Evolutionary conservation across 2,797 vertebrate species (phyloP).

Genomic region (Pseudochirops corinnae): DNA sequence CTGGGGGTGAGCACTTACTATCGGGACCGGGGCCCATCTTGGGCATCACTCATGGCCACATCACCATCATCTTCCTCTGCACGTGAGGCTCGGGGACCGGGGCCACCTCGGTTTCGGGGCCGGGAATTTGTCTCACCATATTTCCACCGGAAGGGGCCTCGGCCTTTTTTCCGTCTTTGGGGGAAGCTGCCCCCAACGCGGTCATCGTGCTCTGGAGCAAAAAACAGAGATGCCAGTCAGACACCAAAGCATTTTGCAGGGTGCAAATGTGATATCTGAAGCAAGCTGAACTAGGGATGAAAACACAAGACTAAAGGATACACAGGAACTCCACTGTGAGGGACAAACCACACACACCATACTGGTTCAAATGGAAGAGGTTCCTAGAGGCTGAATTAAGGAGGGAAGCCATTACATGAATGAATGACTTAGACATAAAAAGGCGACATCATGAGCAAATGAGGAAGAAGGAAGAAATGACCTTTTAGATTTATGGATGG

Average conservation of each 20-base stretch:
- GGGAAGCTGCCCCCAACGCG: slow-evolving; percentile 84
- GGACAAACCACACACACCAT: neutral
- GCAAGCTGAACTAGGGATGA: neutral
- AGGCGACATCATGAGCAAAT: neutral
- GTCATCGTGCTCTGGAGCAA: slow-evolving; percentile 90
- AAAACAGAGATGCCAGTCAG: slow-evolving; percentile 26
- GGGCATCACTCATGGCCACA: slow-evolving; percentile 90
- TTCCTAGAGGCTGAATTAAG: neutral
- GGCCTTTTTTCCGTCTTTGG: slow-evolving; percentile 88
- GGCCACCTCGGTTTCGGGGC: slow-evolving; percentile 84
- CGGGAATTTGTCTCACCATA: slow-evolving; percentile 85
- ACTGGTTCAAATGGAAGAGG: neutral
- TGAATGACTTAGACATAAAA: neutral
- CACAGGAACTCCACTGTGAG: neutral
- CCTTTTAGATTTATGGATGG: neutral
- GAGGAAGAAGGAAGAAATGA: neutral
- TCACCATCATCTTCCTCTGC: slow-evolving; percentile 89
- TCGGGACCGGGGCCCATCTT: slow-evolving; percentile 83
- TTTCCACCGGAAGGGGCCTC: slow-evolving; percentile 88
- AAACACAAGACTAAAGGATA: neutral
- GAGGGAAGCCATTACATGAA: neutral
- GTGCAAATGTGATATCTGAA: neutral
- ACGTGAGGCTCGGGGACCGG: slow-evolving; percentile 81
- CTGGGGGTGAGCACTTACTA: slow-evolving; percentile 77
- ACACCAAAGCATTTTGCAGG: neutral